Evolutionary conservation across 2,888 invertebrate species (phyloP).

Genomic region (Hyposoter dolosus): DNA sequence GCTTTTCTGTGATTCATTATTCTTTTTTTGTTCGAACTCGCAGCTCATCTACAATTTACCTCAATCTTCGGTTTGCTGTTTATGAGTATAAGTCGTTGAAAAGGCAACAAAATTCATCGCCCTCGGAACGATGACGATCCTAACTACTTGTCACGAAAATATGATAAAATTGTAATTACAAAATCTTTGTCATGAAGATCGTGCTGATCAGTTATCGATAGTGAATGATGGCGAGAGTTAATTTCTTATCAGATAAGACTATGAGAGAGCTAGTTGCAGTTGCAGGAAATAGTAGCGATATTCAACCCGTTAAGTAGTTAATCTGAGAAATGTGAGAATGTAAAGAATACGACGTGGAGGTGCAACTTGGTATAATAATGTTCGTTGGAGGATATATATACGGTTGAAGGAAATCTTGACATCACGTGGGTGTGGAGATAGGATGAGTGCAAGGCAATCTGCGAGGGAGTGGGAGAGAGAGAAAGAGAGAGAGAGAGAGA

Average conservation of each 20-base stretch:
- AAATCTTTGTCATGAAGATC: not conserved
- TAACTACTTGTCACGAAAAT: not conserved
- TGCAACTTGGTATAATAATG: not conserved
- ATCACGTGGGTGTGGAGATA: constrained; percentile 62
- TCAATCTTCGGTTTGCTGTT: not conserved
- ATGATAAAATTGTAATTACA: not conserved
- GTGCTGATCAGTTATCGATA: not conserved
- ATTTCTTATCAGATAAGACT: not conserved
- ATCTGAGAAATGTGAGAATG: constrained; percentile 19
- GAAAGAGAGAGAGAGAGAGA: too few species aligned
- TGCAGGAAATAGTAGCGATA: constrained; percentile 10
- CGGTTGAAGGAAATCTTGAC: constrained; percentile 34
- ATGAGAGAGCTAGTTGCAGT: not conserved
- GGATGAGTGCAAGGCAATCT: constrained; percentile 16
- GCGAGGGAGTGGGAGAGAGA: constrained; percentile 22
- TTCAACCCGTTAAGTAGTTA: constrained; percentile 2
- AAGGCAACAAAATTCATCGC: not conserved
- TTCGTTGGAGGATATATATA: not conserved
- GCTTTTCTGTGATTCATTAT: not conserved
- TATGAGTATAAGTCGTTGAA: not conserved
- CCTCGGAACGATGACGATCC: not conserved
- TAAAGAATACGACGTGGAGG: not conserved
- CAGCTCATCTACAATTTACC: not conserved
- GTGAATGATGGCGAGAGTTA: not conserved
- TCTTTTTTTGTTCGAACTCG: not conserved